A percentile compares a stretch with the other conserved stretches of the same genome.
phyloP scores from a whole-genome alignment of 2,797 vertebrate species.

The Lerista edwardsae region DNA sequence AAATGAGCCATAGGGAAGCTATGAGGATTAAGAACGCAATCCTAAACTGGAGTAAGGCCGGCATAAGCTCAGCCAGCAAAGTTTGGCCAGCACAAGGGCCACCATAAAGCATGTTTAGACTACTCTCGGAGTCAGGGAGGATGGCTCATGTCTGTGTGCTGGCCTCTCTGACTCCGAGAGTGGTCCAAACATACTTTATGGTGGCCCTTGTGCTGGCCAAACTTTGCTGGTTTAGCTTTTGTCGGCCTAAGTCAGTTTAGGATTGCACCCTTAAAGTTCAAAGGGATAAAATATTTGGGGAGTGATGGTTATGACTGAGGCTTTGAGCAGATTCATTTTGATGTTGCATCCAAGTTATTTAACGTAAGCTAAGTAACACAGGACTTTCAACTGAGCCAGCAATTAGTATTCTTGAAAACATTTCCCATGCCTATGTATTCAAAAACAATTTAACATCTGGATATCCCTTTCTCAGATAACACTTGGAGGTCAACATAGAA shows the following conservation, averaged over 20 bases:
- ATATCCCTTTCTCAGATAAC: not conserved
- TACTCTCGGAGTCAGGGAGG: too few species aligned
- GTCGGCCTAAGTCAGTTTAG: too few species aligned
- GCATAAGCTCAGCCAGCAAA: too few species aligned
- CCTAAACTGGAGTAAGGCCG: too few species aligned
- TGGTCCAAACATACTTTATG: too few species aligned
- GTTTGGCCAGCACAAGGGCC: too few species aligned
- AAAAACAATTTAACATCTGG: conserved; percentile 7
- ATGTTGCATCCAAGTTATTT: not conserved
- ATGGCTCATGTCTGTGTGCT: too few species aligned
- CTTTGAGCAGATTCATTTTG: not conserved
- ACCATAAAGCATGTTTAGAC: too few species aligned
- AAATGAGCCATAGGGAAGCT: not conserved
- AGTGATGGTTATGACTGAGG: not conserved
- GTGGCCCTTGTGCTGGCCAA: too few species aligned
- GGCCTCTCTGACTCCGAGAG: too few species aligned
- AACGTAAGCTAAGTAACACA: not conserved
- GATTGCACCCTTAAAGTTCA: conserved; percentile 2
- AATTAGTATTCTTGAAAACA: not conserved
- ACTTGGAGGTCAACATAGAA: conserved; percentile 11
- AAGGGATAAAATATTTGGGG: not conserved
- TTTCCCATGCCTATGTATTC: not conserved
- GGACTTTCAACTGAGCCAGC: not conserved
- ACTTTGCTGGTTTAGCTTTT: too few species aligned
- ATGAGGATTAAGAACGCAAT: too few species aligned